Base-by-base conservation (phyloP, 2,113 vertebrate species). In the Eleginops maclovinus region DNA sequence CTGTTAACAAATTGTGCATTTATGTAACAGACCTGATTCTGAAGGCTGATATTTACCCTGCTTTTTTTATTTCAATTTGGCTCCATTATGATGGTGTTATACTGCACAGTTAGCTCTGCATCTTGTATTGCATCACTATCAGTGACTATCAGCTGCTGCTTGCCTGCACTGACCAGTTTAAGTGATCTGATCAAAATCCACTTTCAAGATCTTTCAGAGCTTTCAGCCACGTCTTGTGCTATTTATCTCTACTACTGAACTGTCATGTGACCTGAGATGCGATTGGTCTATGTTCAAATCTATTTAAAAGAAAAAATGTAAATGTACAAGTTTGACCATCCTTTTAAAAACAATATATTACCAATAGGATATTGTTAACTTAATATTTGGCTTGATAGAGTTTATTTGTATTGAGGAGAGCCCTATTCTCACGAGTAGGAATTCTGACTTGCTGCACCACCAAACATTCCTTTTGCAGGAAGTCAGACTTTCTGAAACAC, bases 401-500 rank as follows among this genome's bases (percentile, higher is more conserved):
- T 40, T 4, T 19, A 17, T 61, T 47, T 43, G 6, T 51, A 24
- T 9, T 36, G 17, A 62, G 26, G 11, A 60, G n/a, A 49, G 10
- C n/a, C 26, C 40, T n/a, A 6, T 62, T 44, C 46, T 56, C 24
- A 46, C 3, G 9, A 16, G 44, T 41, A 13, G 8, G 44, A 74
- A 49, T 66, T 62, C 41, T 54, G 53, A 60, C 64, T 54, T 7
- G 8, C 55, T 11, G 55, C 62, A 61, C 15, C 5, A 31, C 59
- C 14, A 15, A n/a, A 49, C 24, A 31, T 28, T 36, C 46, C 60
- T 8, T 62, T 66, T 16, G 6, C 40, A 28, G 19, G 24, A 59
- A 68, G 51, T 50, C 47, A 8, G 62, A 74, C 47, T 62, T 62
- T 81, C 26, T 50, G 55, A 66, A 56, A 61, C 19, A 44, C n/a